phyloP scores from a whole-genome alignment of 2,113 vertebrate genomes.

The Mus pahari region DNA sequence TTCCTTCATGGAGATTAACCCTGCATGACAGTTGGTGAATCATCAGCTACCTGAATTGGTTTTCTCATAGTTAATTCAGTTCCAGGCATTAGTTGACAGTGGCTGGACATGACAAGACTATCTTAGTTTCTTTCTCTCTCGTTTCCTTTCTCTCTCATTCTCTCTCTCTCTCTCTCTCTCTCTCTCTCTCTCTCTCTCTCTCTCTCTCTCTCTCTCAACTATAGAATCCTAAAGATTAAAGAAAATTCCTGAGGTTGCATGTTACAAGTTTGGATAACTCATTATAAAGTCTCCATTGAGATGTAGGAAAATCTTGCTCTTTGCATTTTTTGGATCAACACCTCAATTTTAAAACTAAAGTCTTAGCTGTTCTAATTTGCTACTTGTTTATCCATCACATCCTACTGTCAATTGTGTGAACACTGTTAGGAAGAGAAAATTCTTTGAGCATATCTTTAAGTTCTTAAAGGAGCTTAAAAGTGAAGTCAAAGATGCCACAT shows the following conservation, averaged over 20 bases:
- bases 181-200: too few relatives aligned
- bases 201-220: not conserved
- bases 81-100: conserved; percentile 72
- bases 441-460: conserved; percentile 36
- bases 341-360: conserved; percentile 63
- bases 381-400: conserved; percentile 54
- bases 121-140: not conserved
- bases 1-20: conserved; percentile 68
- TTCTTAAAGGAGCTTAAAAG: not conserved
- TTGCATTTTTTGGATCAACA: conserved; percentile 24
- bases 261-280: conserved; percentile 61
- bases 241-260: conserved; percentile 65
- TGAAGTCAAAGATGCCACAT: not conserved
- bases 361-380: conserved; percentile 56
- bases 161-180: too few relatives aligned
- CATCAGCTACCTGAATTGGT: conserved; percentile 55
- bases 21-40: conserved; percentile 67
- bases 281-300: conserved; percentile 64
- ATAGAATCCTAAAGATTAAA: conserved; percentile 62
- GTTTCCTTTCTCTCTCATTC: too few relatives aligned
- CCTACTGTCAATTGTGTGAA: conserved; percentile 14
- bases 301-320: conserved; percentile 24
- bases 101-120: conserved; percentile 55
- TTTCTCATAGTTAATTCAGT: conserved; percentile 74
- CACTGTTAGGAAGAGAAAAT: not conserved